phyloP scores from a whole-genome alignment of 2,113 vertebrate species.

The Phaethon lepturus region DNA sequence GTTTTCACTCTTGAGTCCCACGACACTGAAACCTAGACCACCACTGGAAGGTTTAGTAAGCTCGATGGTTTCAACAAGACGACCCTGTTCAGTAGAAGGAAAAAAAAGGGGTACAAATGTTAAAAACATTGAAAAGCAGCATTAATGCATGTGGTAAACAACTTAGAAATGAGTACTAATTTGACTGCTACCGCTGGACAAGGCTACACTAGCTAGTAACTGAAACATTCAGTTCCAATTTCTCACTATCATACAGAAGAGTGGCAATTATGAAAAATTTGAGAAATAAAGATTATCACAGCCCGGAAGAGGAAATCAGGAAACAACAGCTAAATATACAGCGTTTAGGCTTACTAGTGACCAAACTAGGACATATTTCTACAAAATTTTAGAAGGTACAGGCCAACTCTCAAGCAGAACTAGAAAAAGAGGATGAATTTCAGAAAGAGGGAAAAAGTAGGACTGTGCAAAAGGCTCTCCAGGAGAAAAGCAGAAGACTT shows the following conservation, averaged over 20 bases:
- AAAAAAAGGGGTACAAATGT: background rate
- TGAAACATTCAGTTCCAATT: background rate
- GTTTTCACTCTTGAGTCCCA: slow-evolving; percentile 92
- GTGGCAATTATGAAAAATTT: background rate
- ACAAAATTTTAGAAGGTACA: background rate
- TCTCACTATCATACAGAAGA: background rate
- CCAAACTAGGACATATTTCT: background rate
- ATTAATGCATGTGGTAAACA: background rate
- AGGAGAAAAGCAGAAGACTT: background rate
- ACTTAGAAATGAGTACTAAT: background rate
- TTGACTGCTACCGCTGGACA: background rate
- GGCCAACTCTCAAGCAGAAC: background rate
- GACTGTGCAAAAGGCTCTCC: background rate
- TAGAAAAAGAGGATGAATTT: background rate
- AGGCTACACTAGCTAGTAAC: background rate
- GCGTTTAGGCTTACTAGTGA: background rate
- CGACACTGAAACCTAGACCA: slow-evolving; percentile 93
- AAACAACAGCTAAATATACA: background rate
- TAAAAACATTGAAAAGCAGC: background rate
- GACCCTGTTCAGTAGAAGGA: slow-evolving; percentile 79
- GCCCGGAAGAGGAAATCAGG: background rate
- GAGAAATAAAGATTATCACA: background rate
- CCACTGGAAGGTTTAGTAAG: slow-evolving; percentile 87
- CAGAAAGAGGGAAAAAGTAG: background rate
- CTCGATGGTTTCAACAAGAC: slow-evolving; percentile 86